Percentiles rank a stretch among this genome's conserved stretches.
Evolutionary conservation across 2,888 invertebrate species (phyloP).

Genomic region (Drosophila robusta): DNA sequence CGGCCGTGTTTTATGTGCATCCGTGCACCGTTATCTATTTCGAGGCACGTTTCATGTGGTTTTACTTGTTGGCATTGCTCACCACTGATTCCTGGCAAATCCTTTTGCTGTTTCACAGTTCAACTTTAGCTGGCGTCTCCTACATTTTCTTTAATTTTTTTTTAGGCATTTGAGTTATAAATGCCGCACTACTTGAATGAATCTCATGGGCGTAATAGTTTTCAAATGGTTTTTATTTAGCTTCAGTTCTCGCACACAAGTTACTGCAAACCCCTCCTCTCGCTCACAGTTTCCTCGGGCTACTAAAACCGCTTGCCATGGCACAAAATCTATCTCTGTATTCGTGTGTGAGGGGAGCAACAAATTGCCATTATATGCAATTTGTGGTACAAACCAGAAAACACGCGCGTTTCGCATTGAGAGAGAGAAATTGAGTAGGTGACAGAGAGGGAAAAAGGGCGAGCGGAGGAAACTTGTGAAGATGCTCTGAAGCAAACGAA

Average conservation of each 20-base stretch:
- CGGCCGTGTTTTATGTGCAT: slow-evolving; percentile 17
- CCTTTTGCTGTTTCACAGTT: slow-evolving; percentile 16
- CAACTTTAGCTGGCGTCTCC: slow-evolving; percentile 15
- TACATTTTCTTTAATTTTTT: slow-evolving; percentile 1
- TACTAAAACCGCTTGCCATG: slow-evolving; percentile 38
- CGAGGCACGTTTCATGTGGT: slow-evolving; percentile 2
- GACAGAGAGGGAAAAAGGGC: background rate
- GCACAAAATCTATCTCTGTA: slow-evolving; percentile 27
- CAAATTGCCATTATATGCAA: slow-evolving; percentile 69
- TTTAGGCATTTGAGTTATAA: slow-evolving; percentile 72
- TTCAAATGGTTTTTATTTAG: slow-evolving; percentile 74
- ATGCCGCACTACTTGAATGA: slow-evolving; percentile 79
- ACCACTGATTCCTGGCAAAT: slow-evolving; percentile 48
- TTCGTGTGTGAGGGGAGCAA: slow-evolving; percentile 22
- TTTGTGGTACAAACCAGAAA: slow-evolving; percentile 47
- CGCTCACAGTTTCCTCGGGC: background rate
- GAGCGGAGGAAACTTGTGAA: slow-evolving; percentile 2
- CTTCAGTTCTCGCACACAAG: slow-evolving; percentile 44
- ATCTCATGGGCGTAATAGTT: slow-evolving; percentile 81
- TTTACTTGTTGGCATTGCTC: slow-evolving; percentile 22
- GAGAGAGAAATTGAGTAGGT: background rate
- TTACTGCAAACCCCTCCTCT: background rate
- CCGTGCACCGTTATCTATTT: slow-evolving; percentile 7
- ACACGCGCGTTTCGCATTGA: slow-evolving; percentile 42
- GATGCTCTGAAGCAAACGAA: slow-evolving; percentile 13